These are phyloP conservation scores for Eugnorisma glareosa DNA, from an alignment of 2,888 invertebrate genomes.

Conservation along the genomic window DNA sequence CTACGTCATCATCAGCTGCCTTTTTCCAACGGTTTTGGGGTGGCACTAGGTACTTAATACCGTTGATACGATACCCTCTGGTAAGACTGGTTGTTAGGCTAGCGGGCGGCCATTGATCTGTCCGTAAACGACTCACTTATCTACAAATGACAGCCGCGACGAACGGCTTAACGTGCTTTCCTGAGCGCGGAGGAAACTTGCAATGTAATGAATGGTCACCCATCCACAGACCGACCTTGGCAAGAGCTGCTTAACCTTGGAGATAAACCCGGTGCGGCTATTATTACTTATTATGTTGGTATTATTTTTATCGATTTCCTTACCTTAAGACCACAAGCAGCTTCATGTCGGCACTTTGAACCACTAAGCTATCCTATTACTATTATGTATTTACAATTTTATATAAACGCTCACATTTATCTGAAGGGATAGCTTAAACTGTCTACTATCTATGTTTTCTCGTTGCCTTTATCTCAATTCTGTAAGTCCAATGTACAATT, in stretches of 20 bases:
- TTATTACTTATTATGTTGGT: not conserved
- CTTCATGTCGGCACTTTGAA: slow-evolving; percentile 34
- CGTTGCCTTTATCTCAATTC: slow-evolving; percentile 19
- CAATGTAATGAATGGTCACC: not conserved
- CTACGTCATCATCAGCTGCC: too few relatives aligned
- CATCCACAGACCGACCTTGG: not conserved
- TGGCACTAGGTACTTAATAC: too few relatives aligned
- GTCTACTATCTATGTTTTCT: slow-evolving; percentile 1
- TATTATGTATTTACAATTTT: slow-evolving; percentile 10
- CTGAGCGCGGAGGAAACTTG: not conserved
- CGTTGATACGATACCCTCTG: too few relatives aligned
- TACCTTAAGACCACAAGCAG: slow-evolving; percentile 42
- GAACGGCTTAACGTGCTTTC: not conserved
- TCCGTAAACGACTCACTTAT: too few relatives aligned
- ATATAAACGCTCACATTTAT: slow-evolving; percentile 23
- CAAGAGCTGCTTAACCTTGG: not conserved
- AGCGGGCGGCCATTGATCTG: not conserved
- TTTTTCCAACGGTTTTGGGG: too few relatives aligned
- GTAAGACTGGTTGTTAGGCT: not conserved
- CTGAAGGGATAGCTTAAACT: slow-evolving; percentile 20
- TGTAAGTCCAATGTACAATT: not conserved
- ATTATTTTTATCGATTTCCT: not conserved
- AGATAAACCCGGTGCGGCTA: not conserved
- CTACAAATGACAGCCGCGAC: not conserved
- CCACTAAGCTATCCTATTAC: slow-evolving; percentile 1